Percentiles rank a stretch among this genome's conserved stretches.
Conservation (phyloP, 2,113 vertebrate species). For the Thunnus thynnus region DNA sequence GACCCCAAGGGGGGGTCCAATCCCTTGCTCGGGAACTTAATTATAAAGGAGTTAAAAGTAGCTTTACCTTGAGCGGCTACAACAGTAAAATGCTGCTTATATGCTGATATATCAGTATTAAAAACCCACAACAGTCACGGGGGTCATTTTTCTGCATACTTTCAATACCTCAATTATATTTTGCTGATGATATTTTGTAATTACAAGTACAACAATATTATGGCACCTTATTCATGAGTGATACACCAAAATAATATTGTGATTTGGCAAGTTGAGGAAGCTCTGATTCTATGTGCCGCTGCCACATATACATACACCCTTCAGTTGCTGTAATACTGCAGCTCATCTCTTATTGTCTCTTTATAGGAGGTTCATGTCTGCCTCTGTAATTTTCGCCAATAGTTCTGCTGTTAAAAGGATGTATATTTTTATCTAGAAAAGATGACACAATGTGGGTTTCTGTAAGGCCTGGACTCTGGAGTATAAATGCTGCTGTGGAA, state of each 20-base stretch:
- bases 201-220: background rate
- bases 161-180: too few species aligned
- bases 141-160: too few species aligned
- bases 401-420: background rate
- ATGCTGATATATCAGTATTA: too few species aligned
- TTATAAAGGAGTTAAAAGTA: too few species aligned
- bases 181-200: too few species aligned
- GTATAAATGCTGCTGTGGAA: background rate
- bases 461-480: background rate
- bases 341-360: slow-evolving; percentile 1
- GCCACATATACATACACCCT: background rate
- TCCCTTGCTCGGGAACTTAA: too few species aligned
- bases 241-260: background rate
- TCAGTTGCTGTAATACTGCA: background rate
- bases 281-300: slow-evolving; percentile 2
- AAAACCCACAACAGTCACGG: too few species aligned
- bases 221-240: background rate
- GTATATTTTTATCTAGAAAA: background rate
- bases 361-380: background rate
- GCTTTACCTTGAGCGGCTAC: too few species aligned
- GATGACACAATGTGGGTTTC: background rate
- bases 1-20: too few species aligned
- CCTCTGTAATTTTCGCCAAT: background rate
- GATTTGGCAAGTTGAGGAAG: background rate
- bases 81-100: too few species aligned